These are phyloP conservation scores for Amazona ochrocephala DNA, from an alignment of 2,797 vertebrate species.

Conservation along the genomic window DNA sequence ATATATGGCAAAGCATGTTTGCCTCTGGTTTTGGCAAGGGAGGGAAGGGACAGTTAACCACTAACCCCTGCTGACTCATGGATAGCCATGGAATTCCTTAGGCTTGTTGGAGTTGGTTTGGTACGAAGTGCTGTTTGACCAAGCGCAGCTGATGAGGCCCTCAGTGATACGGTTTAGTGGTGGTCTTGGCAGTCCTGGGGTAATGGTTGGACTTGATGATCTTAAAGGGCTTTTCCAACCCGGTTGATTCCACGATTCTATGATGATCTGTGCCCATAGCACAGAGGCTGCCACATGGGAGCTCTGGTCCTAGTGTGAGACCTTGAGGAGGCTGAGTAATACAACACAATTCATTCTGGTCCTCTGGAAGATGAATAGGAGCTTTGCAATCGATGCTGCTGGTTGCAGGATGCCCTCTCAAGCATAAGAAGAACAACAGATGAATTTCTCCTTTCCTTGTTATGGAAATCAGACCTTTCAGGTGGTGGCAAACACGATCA, in stretches of 20 bases:
- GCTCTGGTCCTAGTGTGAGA: background rate
- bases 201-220: background rate
- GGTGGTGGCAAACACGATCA: background rate
- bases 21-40: constrained; percentile 40
- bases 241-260: background rate
- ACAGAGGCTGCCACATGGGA: background rate
- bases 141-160: background rate
- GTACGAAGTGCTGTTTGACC: background rate
- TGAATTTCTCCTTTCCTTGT: background rate
- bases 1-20: constrained; percentile 23
- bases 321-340: background rate
- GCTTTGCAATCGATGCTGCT: background rate
- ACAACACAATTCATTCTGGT: background rate
- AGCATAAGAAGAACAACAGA: background rate
- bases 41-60: background rate
- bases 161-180: background rate
- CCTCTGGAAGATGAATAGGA: background rate
- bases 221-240: background rate
- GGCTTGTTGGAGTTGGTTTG: background rate
- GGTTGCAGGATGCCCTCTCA: background rate
- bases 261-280: background rate
- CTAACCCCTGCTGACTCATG: background rate
- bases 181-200: background rate
- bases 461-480: background rate
- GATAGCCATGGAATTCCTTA: background rate